A percentile compares a stretch with the other conserved stretches of the same genome.
Conservation (phyloP, 2,888 invertebrate genomes). For the Dendrolimus pini region DNA sequence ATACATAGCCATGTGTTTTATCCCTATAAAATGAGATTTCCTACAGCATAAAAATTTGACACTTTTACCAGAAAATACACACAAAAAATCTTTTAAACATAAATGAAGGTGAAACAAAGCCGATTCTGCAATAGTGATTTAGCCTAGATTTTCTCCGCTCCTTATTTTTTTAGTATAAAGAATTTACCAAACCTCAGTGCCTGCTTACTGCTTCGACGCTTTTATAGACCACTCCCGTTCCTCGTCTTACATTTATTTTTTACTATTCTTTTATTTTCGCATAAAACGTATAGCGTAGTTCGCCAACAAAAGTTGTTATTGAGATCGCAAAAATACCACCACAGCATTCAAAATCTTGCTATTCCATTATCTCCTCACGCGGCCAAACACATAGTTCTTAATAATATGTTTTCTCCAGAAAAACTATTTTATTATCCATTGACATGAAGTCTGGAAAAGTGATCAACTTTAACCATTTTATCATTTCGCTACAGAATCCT, state of each 20-base stretch:
- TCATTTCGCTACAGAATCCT: too few relatives aligned
- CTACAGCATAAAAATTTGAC: too few relatives aligned
- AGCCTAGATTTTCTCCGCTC: not conserved
- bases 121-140: not conserved
- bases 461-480: too few relatives aligned
- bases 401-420: not conserved
- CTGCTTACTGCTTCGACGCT: slow-evolving; percentile 1
- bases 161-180: slow-evolving; percentile 2
- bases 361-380: not conserved
- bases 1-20: too few relatives aligned
- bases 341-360: not conserved
- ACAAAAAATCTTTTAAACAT: too few relatives aligned
- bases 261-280: slow-evolving; percentile 9
- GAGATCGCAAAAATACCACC: slow-evolving; percentile 4
- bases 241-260: slow-evolving; percentile 6
- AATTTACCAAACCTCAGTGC: slow-evolving; percentile 2
- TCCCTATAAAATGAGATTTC: too few relatives aligned
- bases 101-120: not conserved
- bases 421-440: not conserved
- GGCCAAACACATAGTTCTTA: not conserved
- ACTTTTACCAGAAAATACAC: too few relatives aligned
- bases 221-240: slow-evolving; percentile 4
- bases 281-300: slow-evolving; percentile 7
- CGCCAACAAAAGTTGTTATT: slow-evolving; percentile 6
- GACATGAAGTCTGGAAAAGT: too few relatives aligned